These are phyloP conservation scores for Thinocorus orbignyianus DNA, from an alignment of 2,113 vertebrate genomes.

Conservation along the genomic window DNA sequence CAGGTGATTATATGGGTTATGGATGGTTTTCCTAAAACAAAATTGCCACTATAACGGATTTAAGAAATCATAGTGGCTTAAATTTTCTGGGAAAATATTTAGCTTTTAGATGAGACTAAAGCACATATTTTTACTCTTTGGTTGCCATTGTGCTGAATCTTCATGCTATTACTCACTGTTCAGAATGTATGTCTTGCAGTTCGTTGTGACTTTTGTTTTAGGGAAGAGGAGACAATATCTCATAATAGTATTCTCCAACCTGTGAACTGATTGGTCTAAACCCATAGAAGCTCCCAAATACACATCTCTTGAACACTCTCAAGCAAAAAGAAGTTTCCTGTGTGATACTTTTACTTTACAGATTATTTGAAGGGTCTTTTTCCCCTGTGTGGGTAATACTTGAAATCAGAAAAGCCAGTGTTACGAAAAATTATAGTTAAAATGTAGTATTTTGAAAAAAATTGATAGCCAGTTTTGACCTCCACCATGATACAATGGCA, in stretches of 20 bases:
- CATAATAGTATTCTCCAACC: neutral
- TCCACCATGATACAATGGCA: neutral
- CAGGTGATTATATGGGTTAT: neutral
- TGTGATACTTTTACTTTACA: neutral
- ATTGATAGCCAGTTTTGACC: neutral
- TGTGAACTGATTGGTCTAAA: neutral
- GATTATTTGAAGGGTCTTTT: neutral
- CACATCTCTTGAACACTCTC: neutral
- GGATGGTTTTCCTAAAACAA: neutral
- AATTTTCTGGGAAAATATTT: neutral
- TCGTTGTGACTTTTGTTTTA: neutral
- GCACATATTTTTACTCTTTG: neutral
- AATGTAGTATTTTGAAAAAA: neutral
- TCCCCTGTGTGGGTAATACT: rapidly evolving
- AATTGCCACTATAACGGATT: neutral
- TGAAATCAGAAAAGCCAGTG: neutral
- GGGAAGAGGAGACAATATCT: neutral
- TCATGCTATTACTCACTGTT: neutral
- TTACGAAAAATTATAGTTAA: neutral
- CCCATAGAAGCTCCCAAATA: neutral
- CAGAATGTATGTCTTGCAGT: neutral
- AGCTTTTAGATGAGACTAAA: neutral
- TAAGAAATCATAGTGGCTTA: neutral
- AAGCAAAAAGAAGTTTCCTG: neutral
- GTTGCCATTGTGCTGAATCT: neutral